Conservation (phyloP, 2,113 vertebrate genomes). For the Muscicapa adusta region DNA sequence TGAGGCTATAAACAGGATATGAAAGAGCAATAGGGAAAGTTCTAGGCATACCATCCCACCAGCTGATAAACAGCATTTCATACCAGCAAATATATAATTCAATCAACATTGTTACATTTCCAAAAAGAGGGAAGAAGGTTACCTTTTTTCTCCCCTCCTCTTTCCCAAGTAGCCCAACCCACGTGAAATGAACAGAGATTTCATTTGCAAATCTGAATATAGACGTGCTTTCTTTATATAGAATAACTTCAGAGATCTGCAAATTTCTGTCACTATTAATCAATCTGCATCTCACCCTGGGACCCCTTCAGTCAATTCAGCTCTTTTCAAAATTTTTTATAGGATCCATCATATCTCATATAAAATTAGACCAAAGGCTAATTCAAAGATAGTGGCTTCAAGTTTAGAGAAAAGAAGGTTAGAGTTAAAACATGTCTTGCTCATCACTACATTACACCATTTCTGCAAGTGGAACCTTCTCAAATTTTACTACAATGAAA, state of each 20-base stretch:
- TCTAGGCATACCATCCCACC: neutral
- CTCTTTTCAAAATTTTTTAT: neutral
- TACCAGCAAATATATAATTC: neutral
- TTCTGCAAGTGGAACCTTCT: neutral
- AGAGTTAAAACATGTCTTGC: neutral
- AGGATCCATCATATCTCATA: neutral
- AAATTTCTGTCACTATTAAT: neutral
- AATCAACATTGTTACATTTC: neutral
- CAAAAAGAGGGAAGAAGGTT: neutral
- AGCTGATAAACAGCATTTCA: conserved; percentile 39
- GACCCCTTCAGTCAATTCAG: neutral
- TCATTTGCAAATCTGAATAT: neutral
- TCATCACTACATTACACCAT: neutral
- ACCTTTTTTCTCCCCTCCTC: neutral
- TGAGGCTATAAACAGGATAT: conserved; percentile 42
- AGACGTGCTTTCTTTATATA: neutral
- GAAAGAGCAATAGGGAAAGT: conserved; percentile 32
- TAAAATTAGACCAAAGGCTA: neutral
- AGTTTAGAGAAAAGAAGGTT: neutral
- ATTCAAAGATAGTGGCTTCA: neutral
- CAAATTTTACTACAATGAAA: neutral
- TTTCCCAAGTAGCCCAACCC: neutral
- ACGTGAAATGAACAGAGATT: neutral
- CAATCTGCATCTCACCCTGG: neutral
- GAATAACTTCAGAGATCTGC: neutral